These are phyloP conservation scores for Stegostoma tigrinum DNA, from an alignment of 2,113 vertebrate genomes.

Conservation along the genomic window DNA sequence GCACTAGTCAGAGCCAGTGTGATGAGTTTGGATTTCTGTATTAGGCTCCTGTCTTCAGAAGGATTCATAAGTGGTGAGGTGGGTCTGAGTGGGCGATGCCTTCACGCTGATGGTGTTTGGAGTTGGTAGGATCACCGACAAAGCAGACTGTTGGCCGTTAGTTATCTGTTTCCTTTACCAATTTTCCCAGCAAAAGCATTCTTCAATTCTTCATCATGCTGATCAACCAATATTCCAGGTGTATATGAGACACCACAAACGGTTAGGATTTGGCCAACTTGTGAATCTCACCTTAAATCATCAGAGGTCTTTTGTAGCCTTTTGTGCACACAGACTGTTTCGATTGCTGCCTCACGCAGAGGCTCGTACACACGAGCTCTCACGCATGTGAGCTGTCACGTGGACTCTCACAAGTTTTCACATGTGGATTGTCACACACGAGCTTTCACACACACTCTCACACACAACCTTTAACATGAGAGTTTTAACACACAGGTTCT, in stretches of 20 bases:
- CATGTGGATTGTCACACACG: neutral
- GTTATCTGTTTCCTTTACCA: neutral
- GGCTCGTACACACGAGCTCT: neutral
- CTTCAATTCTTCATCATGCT: too few relatives aligned
- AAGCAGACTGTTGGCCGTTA: neutral
- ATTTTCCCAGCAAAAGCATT: neutral
- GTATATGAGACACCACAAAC: neutral
- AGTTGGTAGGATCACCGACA: neutral
- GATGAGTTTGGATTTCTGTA: neutral
- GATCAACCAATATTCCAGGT: neutral
- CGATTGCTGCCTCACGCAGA: too few relatives aligned
- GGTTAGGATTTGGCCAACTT: neutral
- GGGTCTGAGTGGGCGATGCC: neutral
- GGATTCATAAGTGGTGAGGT: neutral
- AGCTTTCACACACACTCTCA: neutral
- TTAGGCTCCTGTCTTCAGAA: neutral
- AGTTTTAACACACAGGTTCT: too few relatives aligned
- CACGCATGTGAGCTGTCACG: neutral
- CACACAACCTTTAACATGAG: too few relatives aligned
- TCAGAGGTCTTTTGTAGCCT: neutral
- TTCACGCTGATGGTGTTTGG: neutral
- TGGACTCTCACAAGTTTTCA: neutral
- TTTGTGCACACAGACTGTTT: neutral
- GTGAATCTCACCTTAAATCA: too few relatives aligned
- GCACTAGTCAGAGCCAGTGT: neutral